Percentiles rank a stretch among this genome's conserved stretches.
phyloP scores from a whole-genome alignment of 2,888 invertebrate species.

The Antheraea yamamai region DNA sequence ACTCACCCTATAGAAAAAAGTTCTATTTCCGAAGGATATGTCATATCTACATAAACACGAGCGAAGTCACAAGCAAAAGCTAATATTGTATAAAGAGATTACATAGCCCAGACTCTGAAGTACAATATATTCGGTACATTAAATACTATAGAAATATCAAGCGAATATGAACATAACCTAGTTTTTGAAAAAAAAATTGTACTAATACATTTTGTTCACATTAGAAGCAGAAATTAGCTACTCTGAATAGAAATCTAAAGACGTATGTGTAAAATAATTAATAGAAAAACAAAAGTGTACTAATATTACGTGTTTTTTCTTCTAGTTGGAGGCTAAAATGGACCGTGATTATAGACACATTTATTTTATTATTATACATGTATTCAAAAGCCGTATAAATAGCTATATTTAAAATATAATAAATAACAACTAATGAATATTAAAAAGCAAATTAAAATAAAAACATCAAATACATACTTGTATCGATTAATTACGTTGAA shows the following conservation, averaged over 20 bases:
- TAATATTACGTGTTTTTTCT: constrained; percentile 35
- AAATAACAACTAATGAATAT: constrained; percentile 63
- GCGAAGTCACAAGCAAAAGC: no score
- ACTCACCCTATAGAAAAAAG: no score
- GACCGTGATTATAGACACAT: constrained; percentile 42
- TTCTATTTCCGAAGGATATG: no score
- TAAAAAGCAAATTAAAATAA: constrained; percentile 66
- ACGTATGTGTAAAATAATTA: neutral
- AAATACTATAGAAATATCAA: neutral
- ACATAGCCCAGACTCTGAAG: neutral
- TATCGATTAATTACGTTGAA: constrained; percentile 50
- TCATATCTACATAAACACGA: no score
- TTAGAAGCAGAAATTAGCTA: neutral
- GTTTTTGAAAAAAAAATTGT: neutral
- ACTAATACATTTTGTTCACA: neutral
- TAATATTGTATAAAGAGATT: no score
- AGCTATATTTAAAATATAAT: constrained; percentile 66
- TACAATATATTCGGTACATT: neutral
- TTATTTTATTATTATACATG: constrained; percentile 64
- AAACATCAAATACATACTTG: constrained; percentile 38
- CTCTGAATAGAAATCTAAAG: neutral
- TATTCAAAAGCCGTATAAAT: constrained; percentile 65
- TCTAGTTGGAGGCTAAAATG: constrained; percentile 51
- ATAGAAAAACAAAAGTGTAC: neutral
- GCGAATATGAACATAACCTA: neutral